phyloP scores from a whole-genome alignment of 2,888 invertebrate genomes.

The Scaptomyza tumidula region DNA sequence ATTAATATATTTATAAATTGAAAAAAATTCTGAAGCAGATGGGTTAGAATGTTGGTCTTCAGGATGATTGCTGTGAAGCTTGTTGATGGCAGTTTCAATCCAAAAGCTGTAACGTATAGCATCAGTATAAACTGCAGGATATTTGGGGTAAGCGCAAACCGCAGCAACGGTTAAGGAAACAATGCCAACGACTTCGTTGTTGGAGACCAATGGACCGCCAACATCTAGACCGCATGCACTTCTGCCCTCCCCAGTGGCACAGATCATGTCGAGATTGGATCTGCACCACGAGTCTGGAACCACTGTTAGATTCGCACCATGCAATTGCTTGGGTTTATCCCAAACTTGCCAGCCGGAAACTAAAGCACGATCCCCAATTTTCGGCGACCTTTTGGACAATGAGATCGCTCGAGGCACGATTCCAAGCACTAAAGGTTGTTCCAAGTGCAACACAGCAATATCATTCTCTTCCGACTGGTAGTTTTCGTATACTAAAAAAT shows the following conservation, averaged over 20 bases:
- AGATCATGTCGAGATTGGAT: conserved; percentile 14
- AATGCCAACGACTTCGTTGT: conserved; percentile 11
- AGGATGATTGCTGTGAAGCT: conserved; percentile 3
- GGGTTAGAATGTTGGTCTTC: neutral
- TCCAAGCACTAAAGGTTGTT: neutral
- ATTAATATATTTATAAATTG: too few species aligned
- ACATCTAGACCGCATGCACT: conserved; percentile 3
- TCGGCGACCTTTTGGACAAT: conserved; percentile 3
- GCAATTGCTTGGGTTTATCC: too few species aligned
- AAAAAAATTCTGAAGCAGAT: too few species aligned
- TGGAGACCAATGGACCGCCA: conserved; percentile 20
- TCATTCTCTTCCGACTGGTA: conserved; percentile 16
- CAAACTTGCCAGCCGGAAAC: conserved; percentile 33
- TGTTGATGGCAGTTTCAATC: conserved; percentile 3
- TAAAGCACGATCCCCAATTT: neutral
- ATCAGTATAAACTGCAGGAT: conserved; percentile 22
- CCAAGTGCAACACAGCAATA: conserved; percentile 8
- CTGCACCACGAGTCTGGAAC: neutral
- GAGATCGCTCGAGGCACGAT: neutral
- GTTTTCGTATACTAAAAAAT: conserved; percentile 3
- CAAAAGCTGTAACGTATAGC: conserved; percentile 8
- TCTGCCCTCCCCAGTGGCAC: conserved; percentile 18
- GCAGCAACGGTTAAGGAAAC: conserved; percentile 25
- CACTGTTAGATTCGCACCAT: conserved; percentile 1
- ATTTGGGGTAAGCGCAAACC: conserved; percentile 18